Evolutionary conservation across 2,888 invertebrate species (phyloP).

Genomic region (Melolontha melolontha): DNA sequence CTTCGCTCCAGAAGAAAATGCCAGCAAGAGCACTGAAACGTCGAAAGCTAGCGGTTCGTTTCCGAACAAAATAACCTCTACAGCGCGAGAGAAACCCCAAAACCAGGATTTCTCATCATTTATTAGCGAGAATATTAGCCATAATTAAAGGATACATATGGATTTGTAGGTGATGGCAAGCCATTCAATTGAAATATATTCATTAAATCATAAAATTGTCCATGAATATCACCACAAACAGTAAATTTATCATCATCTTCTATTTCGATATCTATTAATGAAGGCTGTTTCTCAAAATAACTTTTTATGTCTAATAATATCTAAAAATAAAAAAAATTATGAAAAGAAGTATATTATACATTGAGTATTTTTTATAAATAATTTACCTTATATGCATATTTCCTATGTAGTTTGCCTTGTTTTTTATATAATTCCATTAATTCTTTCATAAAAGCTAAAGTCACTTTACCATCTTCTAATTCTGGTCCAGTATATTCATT

Average conservation of each 20-base stretch:
- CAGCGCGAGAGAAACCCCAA: no score
- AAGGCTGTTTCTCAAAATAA: conserved; percentile 85
- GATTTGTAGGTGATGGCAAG: conserved; percentile 93
- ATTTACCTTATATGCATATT: conserved; percentile 93
- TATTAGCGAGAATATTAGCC: no score
- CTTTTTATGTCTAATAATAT: conserved; percentile 92
- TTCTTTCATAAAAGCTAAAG: conserved; percentile 87
- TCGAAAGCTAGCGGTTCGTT: no score
- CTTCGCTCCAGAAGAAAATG: no score
- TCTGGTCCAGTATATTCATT: conserved; percentile 93
- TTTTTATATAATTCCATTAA: conserved; percentile 91
- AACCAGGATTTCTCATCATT: no score
- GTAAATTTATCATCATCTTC: conserved; percentile 92
- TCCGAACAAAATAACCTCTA: no score
- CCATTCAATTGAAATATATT: conserved; percentile 98
- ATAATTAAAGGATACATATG: conserved; percentile 80
- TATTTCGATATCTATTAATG: conserved; percentile 90
- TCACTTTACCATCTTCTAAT: conserved; percentile 89
- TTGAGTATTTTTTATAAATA: background rate
- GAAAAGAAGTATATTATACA: background rate
- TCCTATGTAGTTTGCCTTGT: conserved; percentile 94
- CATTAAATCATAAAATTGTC: conserved; percentile 98
- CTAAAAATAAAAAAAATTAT: conserved; percentile 67
- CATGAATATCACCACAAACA: conserved; percentile 98
- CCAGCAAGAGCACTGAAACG: no score